These are phyloP conservation scores for Odontamblyopus lacepedii DNA, from an alignment of 2,797 vertebrate genomes.

Conservation along the genomic window DNA sequence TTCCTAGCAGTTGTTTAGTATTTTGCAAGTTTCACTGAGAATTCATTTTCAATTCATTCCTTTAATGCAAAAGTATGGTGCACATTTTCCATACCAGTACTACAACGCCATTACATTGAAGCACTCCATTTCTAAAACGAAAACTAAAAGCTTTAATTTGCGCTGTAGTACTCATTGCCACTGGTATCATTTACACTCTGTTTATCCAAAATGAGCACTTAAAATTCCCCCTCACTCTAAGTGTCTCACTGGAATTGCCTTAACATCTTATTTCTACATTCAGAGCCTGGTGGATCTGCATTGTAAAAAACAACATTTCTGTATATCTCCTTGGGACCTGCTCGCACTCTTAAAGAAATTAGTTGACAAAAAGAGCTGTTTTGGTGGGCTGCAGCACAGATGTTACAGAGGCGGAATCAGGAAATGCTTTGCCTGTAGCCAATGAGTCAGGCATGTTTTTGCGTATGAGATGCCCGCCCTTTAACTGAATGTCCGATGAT, in stretches of 20 bases:
- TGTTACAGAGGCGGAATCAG: conserved; percentile 57
- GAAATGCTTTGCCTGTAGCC: conserved; percentile 40
- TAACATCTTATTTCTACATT: conserved; percentile 50
- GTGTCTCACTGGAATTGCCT: conserved; percentile 37
- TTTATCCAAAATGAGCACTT: conserved; percentile 13
- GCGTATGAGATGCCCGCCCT: conserved; percentile 53
- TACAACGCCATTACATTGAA: neutral
- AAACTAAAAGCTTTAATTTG: conserved; percentile 7
- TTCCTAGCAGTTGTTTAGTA: neutral
- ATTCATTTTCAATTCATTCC: neutral
- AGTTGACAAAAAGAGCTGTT: conserved; percentile 51
- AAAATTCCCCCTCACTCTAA: conserved; percentile 14
- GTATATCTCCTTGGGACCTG: conserved; percentile 52
- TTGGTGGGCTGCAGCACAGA: conserved; percentile 43
- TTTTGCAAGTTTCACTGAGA: neutral
- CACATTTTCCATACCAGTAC: neutral
- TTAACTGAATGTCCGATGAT: conserved; percentile 61
- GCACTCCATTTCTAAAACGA: neutral
- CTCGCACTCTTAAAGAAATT: conserved; percentile 44
- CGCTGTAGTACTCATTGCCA: too few species aligned
- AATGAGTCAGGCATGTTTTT: conserved; percentile 58
- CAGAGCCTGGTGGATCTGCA: conserved; percentile 31
- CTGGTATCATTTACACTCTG: conserved; percentile 11
- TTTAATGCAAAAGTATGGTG: neutral
- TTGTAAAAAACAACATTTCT: conserved; percentile 24